Evolutionary conservation across 2,888 invertebrate species (phyloP), one percentile per base, ranked within the genome.

Genomic region (Drosophila histrio): DNA sequence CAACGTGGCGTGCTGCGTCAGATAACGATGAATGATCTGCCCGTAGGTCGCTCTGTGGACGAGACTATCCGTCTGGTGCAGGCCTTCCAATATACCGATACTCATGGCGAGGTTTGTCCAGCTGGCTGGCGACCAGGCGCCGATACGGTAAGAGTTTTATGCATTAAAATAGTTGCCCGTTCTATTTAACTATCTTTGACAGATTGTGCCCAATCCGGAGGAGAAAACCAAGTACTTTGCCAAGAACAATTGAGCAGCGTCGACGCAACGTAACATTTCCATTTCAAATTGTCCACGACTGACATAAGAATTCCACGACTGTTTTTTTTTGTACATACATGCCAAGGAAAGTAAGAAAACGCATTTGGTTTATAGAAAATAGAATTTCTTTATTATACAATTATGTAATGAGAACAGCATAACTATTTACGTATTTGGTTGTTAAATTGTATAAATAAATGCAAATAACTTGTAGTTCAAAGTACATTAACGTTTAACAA

Each of bases 11-110:
- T 96, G 58, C 92, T 98, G 36, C 93, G 98, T 52, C 98, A 98
- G 92, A 98, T 98, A 34, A 98, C 98, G 2, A 98, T 98, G 97
- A 98, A 98, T 92, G 98, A 98, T 93, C 93, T 98, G 72, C 98
- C 98, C 0, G 97, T 97, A 8, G 97, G 97, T 0, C 93, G 98
- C 60, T 97, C 97, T 60, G 98, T 98, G 2, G 98, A 98, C 92
- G 98, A 98, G 93, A 98, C 98, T 1, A 92, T 98, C 50, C 93
- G 98, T 89, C 68, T 98, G 54, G 97, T 98, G 0, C 98, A 98
- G 93, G 98, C 98, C 58, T 98, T 98, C 93, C 97, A 98, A 91
- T 98, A 96, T 87, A 97, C 97, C 0, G 97, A 97, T 90, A 94
- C 95, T 24, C 96, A 97, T 88, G 98, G 98, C 13, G 98, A 98